Evolutionary conservation across 2,888 invertebrate genomes (phyloP).

Genomic region (Tachina lurida): DNA sequence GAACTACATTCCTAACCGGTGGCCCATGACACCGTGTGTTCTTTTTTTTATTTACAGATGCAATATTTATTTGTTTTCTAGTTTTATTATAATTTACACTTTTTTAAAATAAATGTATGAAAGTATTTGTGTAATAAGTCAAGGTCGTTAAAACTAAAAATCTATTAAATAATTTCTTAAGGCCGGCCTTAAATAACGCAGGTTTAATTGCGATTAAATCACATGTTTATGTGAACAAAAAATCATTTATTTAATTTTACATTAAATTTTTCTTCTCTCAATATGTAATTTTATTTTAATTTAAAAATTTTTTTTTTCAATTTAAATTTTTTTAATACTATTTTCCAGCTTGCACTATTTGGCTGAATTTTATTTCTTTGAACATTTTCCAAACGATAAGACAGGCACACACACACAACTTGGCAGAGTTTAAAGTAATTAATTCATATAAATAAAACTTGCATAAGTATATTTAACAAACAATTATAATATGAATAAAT

Average conservation of each 20-base stretch:
- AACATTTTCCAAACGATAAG: constrained; percentile 1
- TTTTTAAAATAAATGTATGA: too few relatives aligned
- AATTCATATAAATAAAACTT: neutral
- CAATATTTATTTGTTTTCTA: too few relatives aligned
- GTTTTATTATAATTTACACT: too few relatives aligned
- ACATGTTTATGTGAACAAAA: neutral
- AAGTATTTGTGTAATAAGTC: too few relatives aligned
- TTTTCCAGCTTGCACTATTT: neutral
- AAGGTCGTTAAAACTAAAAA: too few relatives aligned
- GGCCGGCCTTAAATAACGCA: neutral
- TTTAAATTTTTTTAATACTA: neutral
- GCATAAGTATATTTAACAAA: neutral
- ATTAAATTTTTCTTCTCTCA: neutral
- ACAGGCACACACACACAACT: too few relatives aligned
- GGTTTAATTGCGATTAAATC: neutral
- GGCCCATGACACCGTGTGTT: too few relatives aligned
- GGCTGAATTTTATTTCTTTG: neutral
- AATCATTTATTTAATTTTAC: neutral
- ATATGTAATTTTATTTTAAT: neutral
- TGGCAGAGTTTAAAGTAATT: constrained; percentile 13
- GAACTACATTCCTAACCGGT: too few relatives aligned
- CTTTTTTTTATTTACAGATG: too few relatives aligned
- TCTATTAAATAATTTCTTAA: too few relatives aligned
- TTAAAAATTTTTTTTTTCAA: neutral
- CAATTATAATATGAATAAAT: neutral